Conservation (phyloP, 1,140 invertebrate genomes). For the Drosophila bipectinata region DNA sequence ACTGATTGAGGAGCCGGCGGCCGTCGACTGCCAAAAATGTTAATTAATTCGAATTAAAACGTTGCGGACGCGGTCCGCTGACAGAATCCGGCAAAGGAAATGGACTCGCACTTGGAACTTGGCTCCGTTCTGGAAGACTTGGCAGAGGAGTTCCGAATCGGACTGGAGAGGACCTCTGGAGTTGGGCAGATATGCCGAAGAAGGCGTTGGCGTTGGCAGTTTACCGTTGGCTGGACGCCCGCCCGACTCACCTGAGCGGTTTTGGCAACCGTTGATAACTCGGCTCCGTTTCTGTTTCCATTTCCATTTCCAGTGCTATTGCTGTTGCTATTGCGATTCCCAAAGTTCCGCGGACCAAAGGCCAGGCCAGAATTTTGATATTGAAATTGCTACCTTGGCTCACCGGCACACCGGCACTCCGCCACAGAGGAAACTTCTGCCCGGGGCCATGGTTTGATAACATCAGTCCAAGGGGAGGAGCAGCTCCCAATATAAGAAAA, state of each 20-base stretch:
- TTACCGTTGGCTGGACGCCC: constrained; percentile 62
- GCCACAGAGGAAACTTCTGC: constrained; percentile 61
- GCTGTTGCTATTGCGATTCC: neutral
- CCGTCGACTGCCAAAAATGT: constrained; percentile 52
- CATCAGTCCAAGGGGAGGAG: constrained; percentile 48
- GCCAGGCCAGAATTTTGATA: constrained; percentile 73
- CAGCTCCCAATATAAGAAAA: constrained; percentile 57
- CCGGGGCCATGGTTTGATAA: constrained; percentile 66
- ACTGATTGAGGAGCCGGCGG: constrained; percentile 43
- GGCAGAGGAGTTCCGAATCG: constrained; percentile 31
- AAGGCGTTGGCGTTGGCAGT: constrained; percentile 74
- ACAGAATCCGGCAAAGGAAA: constrained; percentile 35
- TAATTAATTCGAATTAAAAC: constrained; percentile 80
- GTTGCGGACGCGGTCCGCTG: constrained; percentile 47
- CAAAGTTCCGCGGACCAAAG: constrained; percentile 56
- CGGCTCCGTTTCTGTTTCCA: constrained; percentile 12
- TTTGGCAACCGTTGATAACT: constrained; percentile 40
- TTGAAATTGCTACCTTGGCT: constrained; percentile 79
- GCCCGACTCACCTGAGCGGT: constrained; percentile 60
- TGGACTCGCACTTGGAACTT: constrained; percentile 3
- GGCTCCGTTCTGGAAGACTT: constrained; percentile 1
- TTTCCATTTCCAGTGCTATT: constrained; percentile 12
- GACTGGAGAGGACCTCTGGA: constrained; percentile 25
- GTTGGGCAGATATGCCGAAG: constrained; percentile 61
- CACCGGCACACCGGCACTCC: neutral